These are phyloP conservation scores for Mylabris sibirica DNA, from an alignment of 2,888 invertebrate genomes.

Conservation along the genomic window DNA sequence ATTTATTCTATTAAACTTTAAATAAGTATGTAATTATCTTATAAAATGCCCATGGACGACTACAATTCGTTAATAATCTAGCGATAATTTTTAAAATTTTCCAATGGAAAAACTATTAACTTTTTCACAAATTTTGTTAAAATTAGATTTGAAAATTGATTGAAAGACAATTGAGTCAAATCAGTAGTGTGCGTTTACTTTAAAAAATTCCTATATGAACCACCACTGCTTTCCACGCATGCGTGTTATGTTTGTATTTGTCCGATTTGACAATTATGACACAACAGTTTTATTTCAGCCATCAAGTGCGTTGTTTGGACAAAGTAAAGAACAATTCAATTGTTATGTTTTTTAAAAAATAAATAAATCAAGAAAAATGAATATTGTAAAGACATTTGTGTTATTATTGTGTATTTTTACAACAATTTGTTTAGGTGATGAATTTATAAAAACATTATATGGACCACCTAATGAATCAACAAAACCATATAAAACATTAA, in stretches of 20 bases:
- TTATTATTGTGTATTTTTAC: conserved; percentile 41
- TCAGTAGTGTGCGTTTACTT: neutral
- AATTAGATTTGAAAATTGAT: no score
- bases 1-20: conserved; percentile 43
- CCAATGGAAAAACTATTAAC: neutral
- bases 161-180: neutral
- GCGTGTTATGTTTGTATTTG: neutral
- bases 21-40: conserved; percentile 42
- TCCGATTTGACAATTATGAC: neutral
- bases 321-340: neutral
- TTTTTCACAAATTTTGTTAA: neutral
- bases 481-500: conserved; percentile 31
- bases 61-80: neutral
- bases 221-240: neutral
- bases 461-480: conserved; percentile 34
- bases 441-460: conserved; percentile 42
- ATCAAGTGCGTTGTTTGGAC: neutral
- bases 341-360: conserved; percentile 1
- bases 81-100: neutral
- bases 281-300: neutral
- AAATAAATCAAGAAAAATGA: conserved; percentile 28
- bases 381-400: conserved; percentile 34
- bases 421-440: conserved; percentile 38
- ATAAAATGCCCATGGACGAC: conserved; percentile 33
- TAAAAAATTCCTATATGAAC: neutral